Evolutionary conservation across 2,888 invertebrate species (phyloP).

Genomic region (Coleophora deauratella): DNA sequence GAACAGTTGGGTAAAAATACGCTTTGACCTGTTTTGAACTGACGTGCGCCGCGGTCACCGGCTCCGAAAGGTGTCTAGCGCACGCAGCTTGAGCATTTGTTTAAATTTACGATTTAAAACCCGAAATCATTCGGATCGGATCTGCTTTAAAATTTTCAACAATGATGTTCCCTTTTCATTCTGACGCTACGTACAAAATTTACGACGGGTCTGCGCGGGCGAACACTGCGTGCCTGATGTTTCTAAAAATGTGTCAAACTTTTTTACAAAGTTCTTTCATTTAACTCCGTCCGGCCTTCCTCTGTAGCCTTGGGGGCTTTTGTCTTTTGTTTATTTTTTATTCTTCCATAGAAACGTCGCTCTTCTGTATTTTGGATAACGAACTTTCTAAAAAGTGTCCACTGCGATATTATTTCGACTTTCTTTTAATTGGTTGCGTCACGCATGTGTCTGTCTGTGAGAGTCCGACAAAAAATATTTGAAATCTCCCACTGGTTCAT

Average conservation of each 20-base stretch:
- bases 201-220: constrained; percentile 59
- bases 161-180: constrained; percentile 70
- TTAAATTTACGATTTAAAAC: background rate
- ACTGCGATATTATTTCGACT: too few relatives aligned
- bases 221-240: constrained; percentile 68
- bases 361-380: background rate
- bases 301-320: constrained; percentile 59
- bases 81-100: constrained; percentile 2
- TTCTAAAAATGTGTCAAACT: constrained; percentile 74
- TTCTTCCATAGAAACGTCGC: constrained; percentile 61
- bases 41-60: too few relatives aligned
- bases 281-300: constrained; percentile 65
- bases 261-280: constrained; percentile 72
- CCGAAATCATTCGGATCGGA: too few relatives aligned
- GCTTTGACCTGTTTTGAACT: too few relatives aligned
- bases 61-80: too few relatives aligned
- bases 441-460: too few relatives aligned
- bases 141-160: constrained; percentile 59
- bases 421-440: too few relatives aligned
- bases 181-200: constrained; percentile 68
- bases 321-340: constrained; percentile 67
- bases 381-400: too few relatives aligned
- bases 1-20: too few relatives aligned
- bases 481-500: too few relatives aligned
- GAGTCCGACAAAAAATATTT: too few relatives aligned